Conservation (phyloP, 2,797 vertebrate species). For the Phyllotis vaccarum region DNA sequence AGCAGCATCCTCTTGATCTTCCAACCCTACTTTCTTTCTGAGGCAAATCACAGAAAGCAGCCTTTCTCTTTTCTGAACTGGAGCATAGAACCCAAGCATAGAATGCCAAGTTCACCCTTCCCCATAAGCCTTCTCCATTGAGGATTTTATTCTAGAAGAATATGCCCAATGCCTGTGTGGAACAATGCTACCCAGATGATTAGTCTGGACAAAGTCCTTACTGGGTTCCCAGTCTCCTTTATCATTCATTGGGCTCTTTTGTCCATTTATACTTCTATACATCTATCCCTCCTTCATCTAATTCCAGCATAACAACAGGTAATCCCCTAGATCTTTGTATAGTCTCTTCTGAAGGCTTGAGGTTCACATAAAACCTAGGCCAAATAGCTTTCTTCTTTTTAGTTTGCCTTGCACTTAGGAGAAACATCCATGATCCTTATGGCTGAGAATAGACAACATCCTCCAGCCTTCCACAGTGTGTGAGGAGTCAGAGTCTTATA, state of each 20-base stretch:
- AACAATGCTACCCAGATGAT: background rate
- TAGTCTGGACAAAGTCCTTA: background rate
- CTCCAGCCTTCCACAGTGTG: background rate
- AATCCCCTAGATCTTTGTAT: background rate
- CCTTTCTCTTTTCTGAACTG: background rate
- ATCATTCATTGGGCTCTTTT: background rate
- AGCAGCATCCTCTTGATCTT: background rate
- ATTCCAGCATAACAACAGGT: background rate
- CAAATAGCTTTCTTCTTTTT: background rate
- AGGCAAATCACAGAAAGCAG: background rate
- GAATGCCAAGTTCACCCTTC: background rate
- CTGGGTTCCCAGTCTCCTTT: background rate
- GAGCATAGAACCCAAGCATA: background rate
- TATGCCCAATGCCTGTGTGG: background rate
- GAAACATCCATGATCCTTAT: background rate
- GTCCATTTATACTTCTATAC: background rate
- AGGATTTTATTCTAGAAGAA: background rate
- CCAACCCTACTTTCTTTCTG: background rate
- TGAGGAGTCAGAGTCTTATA: background rate
- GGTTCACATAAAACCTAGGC: background rate
- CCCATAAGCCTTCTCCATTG: background rate
- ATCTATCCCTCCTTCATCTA: background rate
- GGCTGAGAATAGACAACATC: background rate
- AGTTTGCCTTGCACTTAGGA: background rate
- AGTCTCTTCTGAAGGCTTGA: background rate